These are phyloP conservation scores for Hesperia comma DNA, from an alignment of 2,888 invertebrate species.

Conservation along the genomic window DNA sequence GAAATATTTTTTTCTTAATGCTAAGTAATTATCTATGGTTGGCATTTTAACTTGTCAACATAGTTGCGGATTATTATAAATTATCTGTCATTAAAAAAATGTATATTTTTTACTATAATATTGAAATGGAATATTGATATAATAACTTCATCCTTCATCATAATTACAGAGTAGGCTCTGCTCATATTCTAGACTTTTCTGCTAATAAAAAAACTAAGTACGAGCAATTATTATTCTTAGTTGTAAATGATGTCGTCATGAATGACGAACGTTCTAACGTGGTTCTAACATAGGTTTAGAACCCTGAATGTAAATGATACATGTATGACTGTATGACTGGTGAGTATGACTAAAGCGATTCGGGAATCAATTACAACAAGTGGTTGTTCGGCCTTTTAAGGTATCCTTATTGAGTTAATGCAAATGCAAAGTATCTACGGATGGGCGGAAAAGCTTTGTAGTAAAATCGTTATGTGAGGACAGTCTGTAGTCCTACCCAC, in stretches of 20 bases:
- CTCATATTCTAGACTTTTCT: no score
- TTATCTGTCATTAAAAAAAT: no score
- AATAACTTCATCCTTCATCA: no score
- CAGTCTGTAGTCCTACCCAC: no score
- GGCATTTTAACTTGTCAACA: no score
- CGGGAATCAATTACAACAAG: background rate
- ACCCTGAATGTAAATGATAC: background rate
- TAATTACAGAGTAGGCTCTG: no score
- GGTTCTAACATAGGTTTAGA: background rate
- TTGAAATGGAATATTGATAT: no score
- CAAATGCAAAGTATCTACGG: background rate
- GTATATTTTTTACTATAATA: no score
- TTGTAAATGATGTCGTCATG: conserved; percentile 5
- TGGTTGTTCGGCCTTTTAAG: background rate
- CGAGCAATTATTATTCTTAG: background rate
- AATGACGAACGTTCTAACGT: conserved; percentile 13
- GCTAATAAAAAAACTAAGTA: no score
- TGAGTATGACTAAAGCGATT: conserved; percentile 2
- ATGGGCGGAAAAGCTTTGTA: background rate
- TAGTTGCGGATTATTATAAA: no score
- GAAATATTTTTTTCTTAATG: background rate
- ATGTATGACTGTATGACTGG: conserved; percentile 7
- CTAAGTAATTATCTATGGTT: no score
- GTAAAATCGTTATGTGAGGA: background rate
- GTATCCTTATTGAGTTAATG: conserved; percentile 1